Conservation (phyloP, 2,113 vertebrate genomes). For the Rhombomys opimus region DNA sequence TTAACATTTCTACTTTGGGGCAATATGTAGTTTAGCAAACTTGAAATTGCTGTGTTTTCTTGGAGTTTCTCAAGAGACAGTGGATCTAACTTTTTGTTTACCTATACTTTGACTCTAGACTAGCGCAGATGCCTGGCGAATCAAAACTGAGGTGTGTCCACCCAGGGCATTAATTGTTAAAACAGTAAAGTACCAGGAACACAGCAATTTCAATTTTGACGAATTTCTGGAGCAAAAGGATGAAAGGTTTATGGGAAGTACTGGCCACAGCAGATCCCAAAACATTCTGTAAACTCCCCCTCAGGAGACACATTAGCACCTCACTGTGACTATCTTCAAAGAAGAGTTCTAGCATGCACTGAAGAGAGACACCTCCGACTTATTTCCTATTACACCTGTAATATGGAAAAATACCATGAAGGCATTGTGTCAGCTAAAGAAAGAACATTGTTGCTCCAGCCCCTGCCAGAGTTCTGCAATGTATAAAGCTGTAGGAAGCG, state of each 20-base stretch:
- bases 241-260: neutral
- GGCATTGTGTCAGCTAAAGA: neutral
- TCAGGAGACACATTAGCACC: rapidly evolving
- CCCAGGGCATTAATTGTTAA: neutral
- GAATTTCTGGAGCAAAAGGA: neutral
- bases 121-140: neutral
- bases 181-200: neutral
- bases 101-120: neutral
- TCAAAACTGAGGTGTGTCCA: neutral
- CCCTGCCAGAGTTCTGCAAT: neutral
- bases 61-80: neutral
- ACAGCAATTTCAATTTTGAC: neutral
- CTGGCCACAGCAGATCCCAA: neutral
- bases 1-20: neutral
- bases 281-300: neutral
- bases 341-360: neutral
- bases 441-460: neutral
- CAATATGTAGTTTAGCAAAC: neutral
- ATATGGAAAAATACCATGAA: neutral
- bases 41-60: neutral
- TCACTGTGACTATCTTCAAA: neutral
- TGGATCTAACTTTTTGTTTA: neutral
- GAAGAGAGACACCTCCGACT: neutral
- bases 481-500: neutral
- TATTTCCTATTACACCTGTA: neutral